These are phyloP conservation scores for Scolopax bukidnonensis DNA, from an alignment of 2,797 vertebrate species.

Conservation along the genomic window DNA sequence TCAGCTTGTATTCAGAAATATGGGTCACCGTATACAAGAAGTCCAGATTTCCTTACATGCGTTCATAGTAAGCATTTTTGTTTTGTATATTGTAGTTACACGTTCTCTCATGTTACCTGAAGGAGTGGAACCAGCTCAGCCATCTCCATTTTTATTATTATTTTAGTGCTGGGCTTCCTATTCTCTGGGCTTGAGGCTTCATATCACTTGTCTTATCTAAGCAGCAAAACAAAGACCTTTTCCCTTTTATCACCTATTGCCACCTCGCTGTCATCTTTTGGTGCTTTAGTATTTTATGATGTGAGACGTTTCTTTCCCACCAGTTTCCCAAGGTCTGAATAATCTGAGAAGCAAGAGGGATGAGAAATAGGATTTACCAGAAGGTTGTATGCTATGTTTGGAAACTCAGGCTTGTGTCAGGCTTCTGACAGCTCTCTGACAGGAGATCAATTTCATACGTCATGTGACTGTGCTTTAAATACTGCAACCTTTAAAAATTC, in stretches of 20 bases:
- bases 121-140: not conserved
- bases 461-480: not conserved
- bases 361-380: not conserved
- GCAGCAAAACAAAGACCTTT: not conserved
- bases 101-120: not conserved
- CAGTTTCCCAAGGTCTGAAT: not conserved
- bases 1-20: constrained; percentile 87
- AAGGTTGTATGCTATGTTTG: not conserved
- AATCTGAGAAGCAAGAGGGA: not conserved
- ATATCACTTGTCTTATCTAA: not conserved
- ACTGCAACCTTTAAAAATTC: not conserved
- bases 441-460: not conserved
- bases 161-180: not conserved
- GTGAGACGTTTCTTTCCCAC: not conserved
- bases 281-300: not conserved
- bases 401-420: not conserved
- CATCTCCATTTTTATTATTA: not conserved
- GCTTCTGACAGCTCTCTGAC: not conserved
- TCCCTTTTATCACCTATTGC: not conserved
- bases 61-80: constrained; percentile 90
- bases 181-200: not conserved
- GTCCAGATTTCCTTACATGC: constrained; percentile 88
- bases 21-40: constrained; percentile 84
- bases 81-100: not conserved
- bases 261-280: not conserved